Conservation (phyloP, 2,113 vertebrate genomes). For the Eudorcas thomsonii region DNA sequence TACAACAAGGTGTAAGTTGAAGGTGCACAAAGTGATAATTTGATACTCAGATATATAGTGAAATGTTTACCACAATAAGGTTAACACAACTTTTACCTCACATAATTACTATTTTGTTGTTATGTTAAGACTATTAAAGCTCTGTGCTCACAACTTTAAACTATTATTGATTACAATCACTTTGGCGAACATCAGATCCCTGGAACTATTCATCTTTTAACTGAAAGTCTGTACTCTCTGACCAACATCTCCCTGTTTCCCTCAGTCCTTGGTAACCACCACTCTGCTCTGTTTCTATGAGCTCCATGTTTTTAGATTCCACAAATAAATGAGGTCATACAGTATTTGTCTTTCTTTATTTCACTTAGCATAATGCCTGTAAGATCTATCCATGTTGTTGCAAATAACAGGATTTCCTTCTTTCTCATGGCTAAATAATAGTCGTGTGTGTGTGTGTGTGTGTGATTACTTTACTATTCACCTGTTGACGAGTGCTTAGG, state of each 20-base stretch:
- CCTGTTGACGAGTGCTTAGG: not conserved
- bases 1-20: not conserved
- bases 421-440: not conserved
- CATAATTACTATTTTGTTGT: not conserved
- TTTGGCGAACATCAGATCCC: not conserved
- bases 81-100: not conserved
- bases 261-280: no score
- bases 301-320: not conserved
- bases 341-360: not conserved
- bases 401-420: not conserved
- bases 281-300: not conserved
- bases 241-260: not conserved
- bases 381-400: not conserved
- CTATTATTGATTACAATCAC: not conserved
- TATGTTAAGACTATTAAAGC: not conserved
- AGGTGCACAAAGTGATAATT: not conserved
- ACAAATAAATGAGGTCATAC: not conserved
- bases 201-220: not conserved
- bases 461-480: not conserved
- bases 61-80: not conserved
- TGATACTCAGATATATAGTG: not conserved
- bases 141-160: not conserved
- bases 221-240: not conserved
- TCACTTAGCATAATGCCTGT: not conserved
- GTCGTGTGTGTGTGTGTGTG: not conserved